Evolutionary conservation across 2,888 invertebrate species (phyloP).

Genomic region (Limnephilus marmoratus): DNA sequence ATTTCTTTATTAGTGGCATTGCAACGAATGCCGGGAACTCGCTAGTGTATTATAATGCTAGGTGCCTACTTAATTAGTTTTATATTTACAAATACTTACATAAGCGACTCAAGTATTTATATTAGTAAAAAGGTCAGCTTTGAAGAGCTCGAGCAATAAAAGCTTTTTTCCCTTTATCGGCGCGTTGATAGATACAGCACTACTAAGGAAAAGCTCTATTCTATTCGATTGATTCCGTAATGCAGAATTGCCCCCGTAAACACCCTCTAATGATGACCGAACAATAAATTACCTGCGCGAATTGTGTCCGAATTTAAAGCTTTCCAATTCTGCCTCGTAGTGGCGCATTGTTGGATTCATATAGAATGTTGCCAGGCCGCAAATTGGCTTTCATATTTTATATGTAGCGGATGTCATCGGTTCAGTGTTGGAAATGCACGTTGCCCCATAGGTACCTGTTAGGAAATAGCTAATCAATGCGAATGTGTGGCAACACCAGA

Average conservation of each 20-base stretch:
- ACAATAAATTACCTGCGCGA: conserved; percentile 35
- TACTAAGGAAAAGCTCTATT: not conserved
- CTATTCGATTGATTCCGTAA: not conserved
- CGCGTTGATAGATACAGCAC: not conserved
- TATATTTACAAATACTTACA: no score
- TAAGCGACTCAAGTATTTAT: no score
- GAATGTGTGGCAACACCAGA: conserved; percentile 13
- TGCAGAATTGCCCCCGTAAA: conserved; percentile 4
- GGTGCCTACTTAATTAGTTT: no score
- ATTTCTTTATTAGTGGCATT: no score
- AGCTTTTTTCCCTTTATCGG: not conserved
- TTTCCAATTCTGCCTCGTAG: conserved; percentile 25
- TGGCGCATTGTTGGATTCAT: conserved; percentile 21
- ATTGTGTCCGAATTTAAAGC: conserved; percentile 41
- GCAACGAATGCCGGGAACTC: no score
- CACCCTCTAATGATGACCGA: conserved; percentile 34
- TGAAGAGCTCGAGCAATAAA: not conserved
- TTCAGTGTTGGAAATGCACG: conserved; percentile 25
- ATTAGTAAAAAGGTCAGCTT: not conserved
- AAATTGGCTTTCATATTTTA: conserved; percentile 65
- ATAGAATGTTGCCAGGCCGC: conserved; percentile 59
- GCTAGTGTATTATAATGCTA: no score
- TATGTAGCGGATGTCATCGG: conserved; percentile 60
- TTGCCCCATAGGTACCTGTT: not conserved
- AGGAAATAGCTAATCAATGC: conserved; percentile 51